A percentile compares a stretch with the other conserved stretches of the same genome.
Evolutionary conservation across 2,797 vertebrate genomes (phyloP).

Genomic region (Platyrinchus mystaceus): DNA sequence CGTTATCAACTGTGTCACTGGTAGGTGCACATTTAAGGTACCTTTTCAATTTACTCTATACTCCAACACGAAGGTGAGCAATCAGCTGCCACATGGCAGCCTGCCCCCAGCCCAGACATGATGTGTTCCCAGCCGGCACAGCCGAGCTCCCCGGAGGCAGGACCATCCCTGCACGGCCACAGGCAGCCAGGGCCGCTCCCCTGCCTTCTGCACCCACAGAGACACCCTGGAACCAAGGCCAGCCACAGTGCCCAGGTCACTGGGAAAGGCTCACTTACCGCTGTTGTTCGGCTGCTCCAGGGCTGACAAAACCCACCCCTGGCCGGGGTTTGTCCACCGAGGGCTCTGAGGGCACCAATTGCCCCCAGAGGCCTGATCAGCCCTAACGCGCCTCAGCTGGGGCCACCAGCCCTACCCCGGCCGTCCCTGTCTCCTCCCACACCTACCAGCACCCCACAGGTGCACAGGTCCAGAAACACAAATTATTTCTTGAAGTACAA

Average conservation of each 20-base stretch:
- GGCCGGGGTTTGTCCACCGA: rapidly evolving
- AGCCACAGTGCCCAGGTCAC: not conserved
- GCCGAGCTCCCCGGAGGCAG: rapidly evolving
- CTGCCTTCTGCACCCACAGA: not conserved
- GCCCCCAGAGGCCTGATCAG: rapidly evolving
- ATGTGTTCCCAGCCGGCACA: rapidly evolving
- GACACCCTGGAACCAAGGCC: too few relatives aligned
- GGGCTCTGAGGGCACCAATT: rapidly evolving
- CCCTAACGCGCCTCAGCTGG: not conserved
- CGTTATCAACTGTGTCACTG: not conserved
- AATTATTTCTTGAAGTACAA: not conserved
- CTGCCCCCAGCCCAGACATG: rapidly evolving
- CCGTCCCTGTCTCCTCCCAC: not conserved
- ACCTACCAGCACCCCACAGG: not conserved
- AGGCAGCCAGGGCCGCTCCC: too few relatives aligned
- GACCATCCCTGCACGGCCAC: not conserved
- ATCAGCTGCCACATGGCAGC: rapidly evolving
- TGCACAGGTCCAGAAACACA: rapidly evolving
- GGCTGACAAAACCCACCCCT: rapidly evolving
- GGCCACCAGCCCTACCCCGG: rapidly evolving
- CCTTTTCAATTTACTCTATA: not conserved
- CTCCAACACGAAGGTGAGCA: rapidly evolving
- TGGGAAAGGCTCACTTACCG: not conserved
- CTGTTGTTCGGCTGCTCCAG: not conserved
- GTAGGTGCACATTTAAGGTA: rapidly evolving